Percentiles rank a stretch among this genome's conserved stretches.
Conservation (phyloP, 2,113 vertebrate genomes). For the Stercorarius parasiticus region DNA sequence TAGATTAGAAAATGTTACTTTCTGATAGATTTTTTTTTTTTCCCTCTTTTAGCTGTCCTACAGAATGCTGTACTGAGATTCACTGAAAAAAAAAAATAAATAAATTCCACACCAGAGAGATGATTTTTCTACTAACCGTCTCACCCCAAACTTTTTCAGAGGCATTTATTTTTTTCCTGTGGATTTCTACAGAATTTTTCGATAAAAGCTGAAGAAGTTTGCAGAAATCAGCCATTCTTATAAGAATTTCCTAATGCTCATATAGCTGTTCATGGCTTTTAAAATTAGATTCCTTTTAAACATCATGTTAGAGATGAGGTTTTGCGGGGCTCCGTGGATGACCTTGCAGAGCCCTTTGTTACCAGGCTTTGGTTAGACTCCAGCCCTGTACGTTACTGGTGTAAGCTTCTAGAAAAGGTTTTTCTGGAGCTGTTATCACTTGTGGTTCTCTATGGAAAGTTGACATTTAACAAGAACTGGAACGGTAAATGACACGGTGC, state of each 20-base stretch:
- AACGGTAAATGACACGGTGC: not conserved
- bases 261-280: not conserved
- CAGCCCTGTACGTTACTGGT: not conserved
- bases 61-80: not conserved
- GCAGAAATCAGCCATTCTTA: not conserved
- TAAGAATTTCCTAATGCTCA: not conserved
- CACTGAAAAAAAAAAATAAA: not conserved
- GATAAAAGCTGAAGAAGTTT: not conserved
- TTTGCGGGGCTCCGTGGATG: not conserved
- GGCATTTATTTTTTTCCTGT: not conserved
- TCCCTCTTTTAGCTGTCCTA: not conserved
- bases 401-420: not conserved
- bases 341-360: not conserved
- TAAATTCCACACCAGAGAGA: constrained; percentile 19
- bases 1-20: constrained; percentile 48
- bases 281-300: not conserved
- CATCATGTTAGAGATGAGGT: not conserved
- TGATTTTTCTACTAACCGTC: constrained; percentile 53
- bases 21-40: not conserved
- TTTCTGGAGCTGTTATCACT: not conserved
- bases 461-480: not conserved
- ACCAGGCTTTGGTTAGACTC: not conserved
- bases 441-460: fast-evolving
- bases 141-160: not conserved
- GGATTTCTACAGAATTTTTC: not conserved